Conservation (phyloP, 2,113 vertebrate genomes). For the Peromyscus maniculatus region DNA sequence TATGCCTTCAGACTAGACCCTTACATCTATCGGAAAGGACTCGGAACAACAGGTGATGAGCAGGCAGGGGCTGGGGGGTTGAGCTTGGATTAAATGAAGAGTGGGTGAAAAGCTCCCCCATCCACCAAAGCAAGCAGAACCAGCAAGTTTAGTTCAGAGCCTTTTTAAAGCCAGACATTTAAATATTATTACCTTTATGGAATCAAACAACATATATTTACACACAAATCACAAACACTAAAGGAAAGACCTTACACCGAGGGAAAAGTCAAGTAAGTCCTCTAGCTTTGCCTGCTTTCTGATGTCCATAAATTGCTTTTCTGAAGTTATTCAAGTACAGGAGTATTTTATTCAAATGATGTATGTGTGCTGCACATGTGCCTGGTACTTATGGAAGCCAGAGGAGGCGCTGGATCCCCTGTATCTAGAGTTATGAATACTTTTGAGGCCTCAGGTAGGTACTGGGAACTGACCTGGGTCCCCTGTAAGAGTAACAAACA, state of each 20-base stretch:
- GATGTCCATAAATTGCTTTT: background rate
- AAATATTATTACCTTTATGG: background rate
- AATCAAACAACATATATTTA: background rate
- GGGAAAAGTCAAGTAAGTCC: background rate
- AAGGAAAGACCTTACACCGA: background rate
- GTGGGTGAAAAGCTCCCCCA: background rate
- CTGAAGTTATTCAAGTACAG: background rate
- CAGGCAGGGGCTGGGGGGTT: background rate
- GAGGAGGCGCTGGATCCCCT: background rate
- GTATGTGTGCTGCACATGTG: background rate
- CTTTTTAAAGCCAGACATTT: slow-evolving; percentile 8
- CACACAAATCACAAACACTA: background rate
- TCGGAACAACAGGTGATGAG: background rate
- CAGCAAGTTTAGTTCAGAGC: background rate
- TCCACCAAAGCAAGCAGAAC: background rate
- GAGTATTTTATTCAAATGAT: background rate
- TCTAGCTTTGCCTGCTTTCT: background rate
- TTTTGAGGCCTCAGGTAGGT: background rate
- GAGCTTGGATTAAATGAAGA: background rate
- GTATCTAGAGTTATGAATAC: background rate
- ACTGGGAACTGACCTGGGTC: background rate
- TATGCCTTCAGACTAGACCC: background rate
- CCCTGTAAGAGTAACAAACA: background rate
- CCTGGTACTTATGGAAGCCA: background rate
- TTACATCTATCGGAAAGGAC: background rate